Percentiles rank a stretch among this genome's conserved stretches.
Conservation (phyloP, 2,888 invertebrate species). For the Branchellion lobata region DNA sequence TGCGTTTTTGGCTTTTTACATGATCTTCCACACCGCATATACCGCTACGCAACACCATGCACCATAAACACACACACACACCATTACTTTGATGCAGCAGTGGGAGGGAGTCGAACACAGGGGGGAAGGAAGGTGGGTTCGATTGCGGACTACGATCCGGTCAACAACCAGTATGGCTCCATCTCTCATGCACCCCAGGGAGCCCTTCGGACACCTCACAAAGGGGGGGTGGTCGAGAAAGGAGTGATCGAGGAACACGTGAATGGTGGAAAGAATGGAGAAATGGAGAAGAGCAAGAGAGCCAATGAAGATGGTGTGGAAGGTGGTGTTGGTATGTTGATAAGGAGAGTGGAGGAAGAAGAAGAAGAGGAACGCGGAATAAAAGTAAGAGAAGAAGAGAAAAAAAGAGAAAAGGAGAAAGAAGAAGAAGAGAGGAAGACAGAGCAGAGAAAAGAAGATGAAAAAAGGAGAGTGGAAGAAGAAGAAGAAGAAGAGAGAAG, state of each 20-base stretch:
- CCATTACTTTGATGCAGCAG: background rate
- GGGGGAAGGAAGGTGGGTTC: constrained; percentile 54
- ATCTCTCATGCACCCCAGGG: constrained; percentile 12
- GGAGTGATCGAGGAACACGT: background rate
- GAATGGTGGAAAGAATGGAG: background rate
- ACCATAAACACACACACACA: no score
- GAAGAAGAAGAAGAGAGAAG: constrained; percentile 14
- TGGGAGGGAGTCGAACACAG: background rate
- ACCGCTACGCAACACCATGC: no score
- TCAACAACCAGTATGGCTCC: constrained; percentile 49
- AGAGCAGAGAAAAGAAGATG: background rate
- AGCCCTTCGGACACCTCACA: no score
- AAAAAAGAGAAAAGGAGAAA: background rate
- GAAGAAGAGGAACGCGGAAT: background rate
- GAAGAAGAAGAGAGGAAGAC: background rate
- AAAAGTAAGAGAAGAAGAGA: background rate
- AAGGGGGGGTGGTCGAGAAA: background rate
- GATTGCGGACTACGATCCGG: constrained; percentile 88
- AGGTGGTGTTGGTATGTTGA: no score
- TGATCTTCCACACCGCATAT: no score
- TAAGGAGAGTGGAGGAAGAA: background rate
- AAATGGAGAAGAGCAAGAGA: background rate
- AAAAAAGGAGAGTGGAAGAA: no score
- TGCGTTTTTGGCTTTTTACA: no score
- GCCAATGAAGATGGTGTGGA: background rate